These are phyloP conservation scores for Drosophila ercepeae DNA, from an alignment of 1,140 invertebrate species.

Conservation along the genomic window DNA sequence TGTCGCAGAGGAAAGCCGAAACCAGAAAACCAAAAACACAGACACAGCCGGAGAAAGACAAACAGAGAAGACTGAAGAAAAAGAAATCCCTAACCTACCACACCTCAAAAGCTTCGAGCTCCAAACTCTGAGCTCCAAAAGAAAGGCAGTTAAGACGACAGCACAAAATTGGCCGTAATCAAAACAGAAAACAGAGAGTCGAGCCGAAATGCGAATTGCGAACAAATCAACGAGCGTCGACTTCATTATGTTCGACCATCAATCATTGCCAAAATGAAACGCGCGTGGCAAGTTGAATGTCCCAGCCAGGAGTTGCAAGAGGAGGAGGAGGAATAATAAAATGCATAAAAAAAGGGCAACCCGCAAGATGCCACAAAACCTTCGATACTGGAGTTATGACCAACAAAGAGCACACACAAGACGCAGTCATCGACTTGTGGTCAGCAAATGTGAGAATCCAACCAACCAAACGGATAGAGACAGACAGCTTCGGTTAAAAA, in stretches of 20 bases:
- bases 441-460: slow-evolving; percentile 38
- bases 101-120: slow-evolving; percentile 48
- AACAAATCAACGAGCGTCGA: slow-evolving; percentile 70
- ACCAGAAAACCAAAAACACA: not conserved
- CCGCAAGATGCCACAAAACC: slow-evolving; percentile 37
- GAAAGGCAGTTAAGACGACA: slow-evolving; percentile 57
- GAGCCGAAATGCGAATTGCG: too few relatives aligned
- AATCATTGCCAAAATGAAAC: slow-evolving; percentile 73
- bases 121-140: slow-evolving; percentile 12
- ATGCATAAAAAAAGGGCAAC: not conserved
- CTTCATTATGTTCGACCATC: slow-evolving; percentile 70
- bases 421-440: slow-evolving; percentile 62
- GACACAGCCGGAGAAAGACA: slow-evolving; percentile 3
- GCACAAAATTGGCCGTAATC: slow-evolving; percentile 69
- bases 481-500: not conserved
- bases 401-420: slow-evolving; percentile 16
- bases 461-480: slow-evolving; percentile 4
- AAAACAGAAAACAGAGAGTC: slow-evolving; percentile 78
- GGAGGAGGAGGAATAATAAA: too few relatives aligned
- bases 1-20: not conserved
- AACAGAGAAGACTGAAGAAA: slow-evolving; percentile 3
- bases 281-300: slow-evolving; percentile 57
- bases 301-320: slow-evolving; percentile 29
- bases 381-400: slow-evolving; percentile 28
- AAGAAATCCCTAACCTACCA: slow-evolving; percentile 74